Evolutionary conservation across 1,140 invertebrate genomes (phyloP).

Genomic region (Contarinia nasturtii): DNA sequence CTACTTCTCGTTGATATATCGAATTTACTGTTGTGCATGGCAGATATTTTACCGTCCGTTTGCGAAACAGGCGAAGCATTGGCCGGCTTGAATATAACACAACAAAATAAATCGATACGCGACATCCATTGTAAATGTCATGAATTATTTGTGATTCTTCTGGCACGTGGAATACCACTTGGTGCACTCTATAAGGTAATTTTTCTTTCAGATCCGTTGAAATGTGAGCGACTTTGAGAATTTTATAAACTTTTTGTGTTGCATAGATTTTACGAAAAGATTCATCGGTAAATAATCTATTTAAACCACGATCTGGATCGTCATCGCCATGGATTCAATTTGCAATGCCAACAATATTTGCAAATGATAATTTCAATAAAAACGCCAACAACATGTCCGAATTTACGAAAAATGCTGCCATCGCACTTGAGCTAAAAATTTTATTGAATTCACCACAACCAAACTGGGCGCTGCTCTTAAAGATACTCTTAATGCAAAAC

Average conservation of each 20-base stretch:
- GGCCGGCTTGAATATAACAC: slow-evolving; percentile 30
- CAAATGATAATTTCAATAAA: slow-evolving; percentile 23
- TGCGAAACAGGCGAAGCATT: slow-evolving; percentile 35
- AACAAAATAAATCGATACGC: slow-evolving; percentile 38
- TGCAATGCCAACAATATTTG: slow-evolving; percentile 37
- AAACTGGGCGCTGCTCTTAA: slow-evolving; percentile 49
- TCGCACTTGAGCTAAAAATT: slow-evolving; percentile 47
- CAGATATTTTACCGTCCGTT: slow-evolving; percentile 41
- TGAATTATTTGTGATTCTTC: slow-evolving; percentile 45
- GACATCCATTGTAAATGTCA: slow-evolving; percentile 64
- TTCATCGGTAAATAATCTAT: slow-evolving; percentile 29
- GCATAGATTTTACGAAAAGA: slow-evolving; percentile 40
- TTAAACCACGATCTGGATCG: slow-evolving; percentile 26
- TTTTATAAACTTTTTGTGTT: no score
- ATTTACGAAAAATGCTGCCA: slow-evolving; percentile 30
- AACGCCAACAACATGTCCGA: slow-evolving; percentile 27
- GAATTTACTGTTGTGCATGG: slow-evolving; percentile 50
- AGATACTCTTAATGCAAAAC: slow-evolving; percentile 46
- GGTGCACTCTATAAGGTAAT: slow-evolving; percentile 50
- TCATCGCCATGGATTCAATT: slow-evolving; percentile 46
- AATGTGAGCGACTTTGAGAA: no score
- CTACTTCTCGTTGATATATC: slow-evolving; percentile 49
- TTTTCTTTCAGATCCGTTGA: neutral
- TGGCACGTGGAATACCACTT: slow-evolving; percentile 47
- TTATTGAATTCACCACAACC: slow-evolving; percentile 53